Evolutionary conservation across 2,797 vertebrate genomes (phyloP).

Genomic region (Macropodus opercularis): DNA sequence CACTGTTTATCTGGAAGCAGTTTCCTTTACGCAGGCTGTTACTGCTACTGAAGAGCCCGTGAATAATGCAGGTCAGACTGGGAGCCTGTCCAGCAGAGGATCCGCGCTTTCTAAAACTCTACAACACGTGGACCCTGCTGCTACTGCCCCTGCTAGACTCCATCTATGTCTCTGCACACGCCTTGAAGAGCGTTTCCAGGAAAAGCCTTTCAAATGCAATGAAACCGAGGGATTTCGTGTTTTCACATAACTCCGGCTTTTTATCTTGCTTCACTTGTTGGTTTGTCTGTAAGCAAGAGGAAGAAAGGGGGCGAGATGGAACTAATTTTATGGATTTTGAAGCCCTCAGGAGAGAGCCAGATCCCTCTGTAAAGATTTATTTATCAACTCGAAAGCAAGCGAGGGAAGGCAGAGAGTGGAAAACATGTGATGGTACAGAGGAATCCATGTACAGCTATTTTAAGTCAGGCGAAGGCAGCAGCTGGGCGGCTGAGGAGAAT

Average conservation of each 20-base stretch:
- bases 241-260: conserved; percentile 50
- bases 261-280: conserved; percentile 55
- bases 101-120: conserved; percentile 18
- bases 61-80: conserved; percentile 39
- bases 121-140: background rate
- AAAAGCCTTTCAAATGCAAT: conserved; percentile 51
- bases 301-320: conserved; percentile 35
- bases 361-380: conserved; percentile 67
- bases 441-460: conserved; percentile 32
- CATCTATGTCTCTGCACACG: conserved; percentile 30
- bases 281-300: conserved; percentile 47
- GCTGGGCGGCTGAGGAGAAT: conserved; percentile 13
- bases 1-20: conserved; percentile 25
- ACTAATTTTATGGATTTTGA: conserved; percentile 66
- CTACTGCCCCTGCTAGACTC: conserved; percentile 9
- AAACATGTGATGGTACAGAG: conserved; percentile 36
- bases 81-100: conserved; percentile 28
- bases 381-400: conserved; percentile 59
- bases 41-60: conserved; percentile 18
- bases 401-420: conserved; percentile 9
- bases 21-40: conserved; percentile 12
- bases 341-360: conserved; percentile 42
- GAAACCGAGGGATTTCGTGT: conserved; percentile 40
- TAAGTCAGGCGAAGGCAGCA: conserved; percentile 24
- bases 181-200: conserved; percentile 29